A percentile compares a stretch with the other conserved stretches of the same genome.
These are phyloP conservation scores for Xenopus borealis DNA, from an alignment of 2,113 vertebrate species.

Conservation along the genomic window DNA sequence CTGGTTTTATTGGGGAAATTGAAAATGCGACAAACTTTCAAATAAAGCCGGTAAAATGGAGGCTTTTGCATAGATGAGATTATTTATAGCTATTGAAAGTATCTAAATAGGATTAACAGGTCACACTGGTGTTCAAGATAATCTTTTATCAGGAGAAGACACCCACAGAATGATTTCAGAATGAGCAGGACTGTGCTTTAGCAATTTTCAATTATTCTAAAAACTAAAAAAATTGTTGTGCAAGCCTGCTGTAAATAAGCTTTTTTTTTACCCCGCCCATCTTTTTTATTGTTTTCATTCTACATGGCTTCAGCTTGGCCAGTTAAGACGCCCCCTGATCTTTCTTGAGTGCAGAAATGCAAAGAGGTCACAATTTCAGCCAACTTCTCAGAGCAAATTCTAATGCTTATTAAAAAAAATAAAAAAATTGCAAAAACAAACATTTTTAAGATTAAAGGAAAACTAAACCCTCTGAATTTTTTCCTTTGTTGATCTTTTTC, in stretches of 20 bases:
- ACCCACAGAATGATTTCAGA: conserved; percentile 91
- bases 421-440: too few species aligned
- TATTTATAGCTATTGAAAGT: conserved; percentile 77
- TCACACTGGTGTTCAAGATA: conserved; percentile 83
- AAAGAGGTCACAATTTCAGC: too few species aligned
- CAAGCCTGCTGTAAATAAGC: conserved; percentile 64
- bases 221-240: conserved; percentile 91
- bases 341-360: conserved; percentile 71
- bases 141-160: conserved; percentile 91
- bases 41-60: conserved; percentile 79
- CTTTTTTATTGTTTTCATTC: conserved; percentile 50
- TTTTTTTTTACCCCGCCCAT: too few species aligned
- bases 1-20: conserved; percentile 64
- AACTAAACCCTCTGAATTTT: too few species aligned
- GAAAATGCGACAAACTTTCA: conserved; percentile 77
- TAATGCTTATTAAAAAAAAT: too few species aligned
- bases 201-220: conserved; percentile 97
- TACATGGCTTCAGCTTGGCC: conserved; percentile 74
- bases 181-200: conserved; percentile 83
- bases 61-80: conserved; percentile 76
- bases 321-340: conserved; percentile 74
- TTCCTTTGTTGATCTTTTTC: too few species aligned
- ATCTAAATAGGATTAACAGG: conserved; percentile 84
- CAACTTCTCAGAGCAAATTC: too few species aligned
- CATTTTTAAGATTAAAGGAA: too few species aligned